A percentile compares a stretch with the other conserved stretches of the same genome.
Conservation (phyloP, 2,113 vertebrate genomes). For the Ptyas mucosa region DNA sequence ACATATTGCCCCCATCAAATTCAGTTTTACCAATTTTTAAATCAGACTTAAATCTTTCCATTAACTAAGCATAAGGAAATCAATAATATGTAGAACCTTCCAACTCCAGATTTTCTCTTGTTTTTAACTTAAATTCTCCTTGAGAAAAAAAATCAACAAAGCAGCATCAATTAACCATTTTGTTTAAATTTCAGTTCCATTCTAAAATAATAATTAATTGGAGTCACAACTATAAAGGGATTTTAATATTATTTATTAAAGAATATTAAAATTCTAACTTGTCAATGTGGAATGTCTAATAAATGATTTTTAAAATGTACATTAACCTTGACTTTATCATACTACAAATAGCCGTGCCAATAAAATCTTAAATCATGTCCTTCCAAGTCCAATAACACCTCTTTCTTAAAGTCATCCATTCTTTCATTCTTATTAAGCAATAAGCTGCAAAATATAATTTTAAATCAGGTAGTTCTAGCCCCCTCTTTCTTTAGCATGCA, state of each 20-base stretch:
- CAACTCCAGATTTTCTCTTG: neutral
- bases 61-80: neutral
- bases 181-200: neutral
- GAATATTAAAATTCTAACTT: neutral
- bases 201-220: neutral
- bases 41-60: neutral
- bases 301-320: neutral
- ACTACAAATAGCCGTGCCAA: neutral
- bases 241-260: neutral
- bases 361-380: neutral
- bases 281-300: neutral
- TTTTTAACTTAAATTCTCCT: neutral
- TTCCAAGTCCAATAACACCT: neutral
- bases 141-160: neutral
- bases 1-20: neutral
- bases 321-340: neutral
- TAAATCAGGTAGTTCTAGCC: neutral
- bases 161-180: neutral
- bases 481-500: neutral
- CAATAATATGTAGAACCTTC: neutral
- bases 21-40: neutral
- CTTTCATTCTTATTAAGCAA: neutral
- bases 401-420: neutral
- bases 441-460: neutral
- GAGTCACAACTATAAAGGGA: neutral